Evolutionary conservation across 2,888 invertebrate genomes (phyloP), one percentile per base, ranked within the genome.

Genomic region (Lumbricus terrestris): DNA sequence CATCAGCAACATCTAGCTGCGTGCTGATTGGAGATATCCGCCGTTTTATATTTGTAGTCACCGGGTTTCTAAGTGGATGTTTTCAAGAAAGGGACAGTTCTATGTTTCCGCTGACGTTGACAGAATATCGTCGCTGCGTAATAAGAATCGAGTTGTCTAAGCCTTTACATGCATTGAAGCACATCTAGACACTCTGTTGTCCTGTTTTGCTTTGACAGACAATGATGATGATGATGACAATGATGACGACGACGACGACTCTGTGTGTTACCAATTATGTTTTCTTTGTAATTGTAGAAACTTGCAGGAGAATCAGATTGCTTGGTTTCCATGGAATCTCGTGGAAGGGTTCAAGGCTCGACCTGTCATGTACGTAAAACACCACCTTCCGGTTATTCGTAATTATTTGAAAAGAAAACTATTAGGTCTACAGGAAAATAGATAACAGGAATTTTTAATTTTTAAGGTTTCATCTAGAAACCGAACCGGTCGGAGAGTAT

Each of bases 311-410:
- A 85, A 85, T 37, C 35, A 85, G 23, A 85, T 85, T 34, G 85
- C 85, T 37, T 85, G 85, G 85, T 85, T 85, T 85, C 85, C 85
- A 23, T 85, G 85, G 85, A 85, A 33, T 85, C 85, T 85, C 85
- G 34, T 85, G 0, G 85, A 85, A 20, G 35, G 85, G 6, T 37
- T 37, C 18, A 85, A 85, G 35, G 35, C 85, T 35, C 85, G 85
- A 34, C 85, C 85, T 20, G 37, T 18, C 85, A 37, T 85, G 85
- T 85, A 85, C 33, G 85, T 85, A 85, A 34, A 85, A n/a, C 69
- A 16, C 69, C 69, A 69, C 8, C 69, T 69, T 69, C 29, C 69
- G 29, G 69, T 11, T n/a, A 13, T 69, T n/a, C 4, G 54, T 54
- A 54, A 54, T 69, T n/a, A 69, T 69, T 69, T 69, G 69, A 69